These are phyloP conservation scores for Esox niger DNA, from an alignment of 2,113 vertebrate genomes.

Conservation along the genomic window DNA sequence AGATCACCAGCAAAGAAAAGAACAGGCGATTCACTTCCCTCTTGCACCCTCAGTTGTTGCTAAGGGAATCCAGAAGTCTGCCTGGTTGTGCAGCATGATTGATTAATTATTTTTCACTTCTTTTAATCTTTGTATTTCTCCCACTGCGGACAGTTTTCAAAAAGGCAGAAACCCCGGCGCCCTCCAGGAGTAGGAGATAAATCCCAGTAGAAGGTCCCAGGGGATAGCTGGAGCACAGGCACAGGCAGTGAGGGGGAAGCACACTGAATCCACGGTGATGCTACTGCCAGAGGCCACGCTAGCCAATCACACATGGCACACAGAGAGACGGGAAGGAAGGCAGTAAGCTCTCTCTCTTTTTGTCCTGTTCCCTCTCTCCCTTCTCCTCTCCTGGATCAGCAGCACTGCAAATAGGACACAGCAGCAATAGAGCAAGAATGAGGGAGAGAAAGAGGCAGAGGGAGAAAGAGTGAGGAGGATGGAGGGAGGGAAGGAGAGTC, in stretches of 20 bases:
- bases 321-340: conserved; percentile 53
- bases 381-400: conserved; percentile 5
- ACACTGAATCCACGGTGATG: conserved; percentile 55
- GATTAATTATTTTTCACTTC: conserved; percentile 68
- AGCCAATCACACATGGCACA: conserved; percentile 67
- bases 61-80: conserved; percentile 69
- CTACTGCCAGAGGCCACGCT: conserved; percentile 49
- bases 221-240: conserved; percentile 48
- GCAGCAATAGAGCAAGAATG: conserved; percentile 14
- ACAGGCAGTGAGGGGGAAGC: conserved; percentile 36
- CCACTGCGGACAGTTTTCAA: conserved; percentile 57
- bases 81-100: conserved; percentile 68
- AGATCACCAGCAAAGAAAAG: conserved; percentile 51
- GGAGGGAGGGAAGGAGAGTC: neutral
- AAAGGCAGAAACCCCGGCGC: conserved; percentile 47
- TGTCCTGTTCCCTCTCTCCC: conserved; percentile 7
- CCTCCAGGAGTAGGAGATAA: conserved; percentile 66
- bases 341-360: conserved; percentile 33
- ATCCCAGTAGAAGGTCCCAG: conserved; percentile 63
- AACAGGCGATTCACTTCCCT: conserved; percentile 64
- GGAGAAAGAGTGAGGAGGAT: conserved; percentile 17
- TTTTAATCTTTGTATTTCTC: conserved; percentile 63
- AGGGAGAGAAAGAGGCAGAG: conserved; percentile 7
- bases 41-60: conserved; percentile 63
- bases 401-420: conserved; percentile 26